These are phyloP conservation scores for Candoia aspera DNA, from an alignment of 2,113 vertebrate genomes.

Conservation along the genomic window DNA sequence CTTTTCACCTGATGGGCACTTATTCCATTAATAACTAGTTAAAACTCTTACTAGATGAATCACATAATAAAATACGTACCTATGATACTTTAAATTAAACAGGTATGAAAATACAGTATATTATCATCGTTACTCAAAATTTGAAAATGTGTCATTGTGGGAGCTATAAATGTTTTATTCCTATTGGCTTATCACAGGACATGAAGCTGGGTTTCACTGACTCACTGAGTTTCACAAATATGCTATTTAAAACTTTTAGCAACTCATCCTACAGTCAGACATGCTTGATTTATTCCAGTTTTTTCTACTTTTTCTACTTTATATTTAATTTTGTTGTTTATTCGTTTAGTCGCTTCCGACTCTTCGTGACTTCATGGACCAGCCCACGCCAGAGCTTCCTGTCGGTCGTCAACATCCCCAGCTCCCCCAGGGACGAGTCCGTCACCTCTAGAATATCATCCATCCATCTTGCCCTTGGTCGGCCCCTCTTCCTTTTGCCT, in stretches of 20 bases:
- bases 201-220: background rate
- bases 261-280: background rate
- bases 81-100: constrained; percentile 4
- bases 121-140: background rate
- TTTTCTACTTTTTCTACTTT: background rate
- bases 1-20: background rate
- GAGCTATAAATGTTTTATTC: constrained; percentile 25
- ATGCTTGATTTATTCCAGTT: background rate
- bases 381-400: too few species aligned
- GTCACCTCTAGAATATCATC: too few species aligned
- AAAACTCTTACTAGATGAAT: constrained; percentile 4
- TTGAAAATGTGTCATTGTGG: background rate
- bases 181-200: background rate
- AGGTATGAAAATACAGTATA: background rate
- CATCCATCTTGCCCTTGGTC: too few species aligned
- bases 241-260: constrained; percentile 14
- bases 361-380: too few species aligned
- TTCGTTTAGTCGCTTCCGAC: too few species aligned
- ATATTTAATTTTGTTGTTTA: too few species aligned
- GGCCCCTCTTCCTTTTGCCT: too few species aligned
- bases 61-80: background rate
- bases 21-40: background rate
- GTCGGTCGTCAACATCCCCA: too few species aligned
- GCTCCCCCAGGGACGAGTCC: too few species aligned
- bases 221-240: constrained; percentile 10